Base-by-base conservation (phyloP, 2,888 invertebrate genomes). In the Calliphora vomitoria region DNA sequence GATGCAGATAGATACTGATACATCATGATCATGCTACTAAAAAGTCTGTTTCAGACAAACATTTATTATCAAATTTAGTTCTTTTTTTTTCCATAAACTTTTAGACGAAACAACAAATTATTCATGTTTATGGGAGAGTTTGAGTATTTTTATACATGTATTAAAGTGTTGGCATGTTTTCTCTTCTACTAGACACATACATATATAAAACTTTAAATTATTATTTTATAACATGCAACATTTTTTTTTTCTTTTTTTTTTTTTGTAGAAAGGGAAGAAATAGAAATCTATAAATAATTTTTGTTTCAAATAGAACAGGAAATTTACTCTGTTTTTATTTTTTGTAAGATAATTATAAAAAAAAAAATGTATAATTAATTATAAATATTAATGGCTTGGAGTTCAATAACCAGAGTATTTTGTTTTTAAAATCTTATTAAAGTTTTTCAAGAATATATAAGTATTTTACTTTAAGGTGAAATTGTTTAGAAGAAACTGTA, bases 211-310 rank as follows among this genome's bases (percentile, higher is more conserved):
- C 13, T 44, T 44, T 4, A 64, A 64, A 41, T 72, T 62, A 72
- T 71, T 71, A 71, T 25, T 20, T 71, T 62, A 18, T n/a, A 72
- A 71, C 71, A 64, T 71, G 60, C 79, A 80, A 80, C 69, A 50
- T 72, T 18, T 47, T 72, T 55, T n/a, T n/a, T n/a, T n/a, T n/a
- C n/a, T n/a, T n/a, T n/a, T n/a, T n/a, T n/a, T n/a, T n/a, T n/a
- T 11, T 20, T 18, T 0, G 18, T 15, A 13, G 6, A n/a, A 6
- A 50, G 13, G 3, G 15, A 50, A 50, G 8, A 18, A 41, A 38
- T 38, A 8, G 11, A 44, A 44, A 44, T 13, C 4, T 13, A 11
- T 44, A 44, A 35, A 35, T 13, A 44, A 13, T 44, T 1, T 64
- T 64, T 18, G 8, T 64, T 64, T 4, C 5, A 64, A 8, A 31